Percentiles rank a stretch among this genome's conserved stretches.
Evolutionary conservation across 2,888 invertebrate genomes (phyloP).

Genomic region (Stegophylla sp.): DNA sequence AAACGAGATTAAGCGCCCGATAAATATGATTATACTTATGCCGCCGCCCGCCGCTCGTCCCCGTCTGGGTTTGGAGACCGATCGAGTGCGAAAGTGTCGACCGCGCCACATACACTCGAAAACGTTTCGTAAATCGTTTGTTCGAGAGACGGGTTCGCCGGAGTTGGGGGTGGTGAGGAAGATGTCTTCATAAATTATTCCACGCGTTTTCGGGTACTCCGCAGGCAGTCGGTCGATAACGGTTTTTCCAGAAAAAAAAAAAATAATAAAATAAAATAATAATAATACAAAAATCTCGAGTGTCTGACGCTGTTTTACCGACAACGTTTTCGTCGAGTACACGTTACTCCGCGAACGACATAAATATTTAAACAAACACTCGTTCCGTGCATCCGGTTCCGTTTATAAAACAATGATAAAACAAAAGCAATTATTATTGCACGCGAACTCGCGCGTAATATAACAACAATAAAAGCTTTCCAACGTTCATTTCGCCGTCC

Average conservation of each 20-base stretch:
- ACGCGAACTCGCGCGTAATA: too few relatives aligned
- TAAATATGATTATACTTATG: background rate
- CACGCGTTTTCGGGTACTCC: background rate
- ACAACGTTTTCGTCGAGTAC: background rate
- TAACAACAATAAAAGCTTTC: too few relatives aligned
- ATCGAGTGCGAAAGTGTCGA: too few relatives aligned
- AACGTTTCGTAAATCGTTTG: background rate
- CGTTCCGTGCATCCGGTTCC: background rate
- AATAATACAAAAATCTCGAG: constrained; percentile 4
- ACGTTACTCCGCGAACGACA: background rate
- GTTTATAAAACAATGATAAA: background rate
- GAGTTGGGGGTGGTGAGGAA: too few relatives aligned
- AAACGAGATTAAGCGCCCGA: background rate
- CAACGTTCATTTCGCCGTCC: too few relatives aligned
- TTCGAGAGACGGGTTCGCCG: too few relatives aligned
- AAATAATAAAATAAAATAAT: too few relatives aligned
- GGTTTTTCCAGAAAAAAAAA: background rate
- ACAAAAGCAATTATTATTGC: too few relatives aligned
- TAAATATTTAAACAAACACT: background rate
- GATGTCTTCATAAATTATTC: background rate
- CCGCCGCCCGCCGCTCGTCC: background rate
- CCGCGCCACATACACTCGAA: background rate
- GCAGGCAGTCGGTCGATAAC: background rate
- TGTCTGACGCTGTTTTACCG: background rate
- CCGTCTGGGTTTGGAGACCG: background rate